Evolutionary conservation across 2,797 vertebrate species (phyloP).

Genomic region (Hydrophis major): DNA sequence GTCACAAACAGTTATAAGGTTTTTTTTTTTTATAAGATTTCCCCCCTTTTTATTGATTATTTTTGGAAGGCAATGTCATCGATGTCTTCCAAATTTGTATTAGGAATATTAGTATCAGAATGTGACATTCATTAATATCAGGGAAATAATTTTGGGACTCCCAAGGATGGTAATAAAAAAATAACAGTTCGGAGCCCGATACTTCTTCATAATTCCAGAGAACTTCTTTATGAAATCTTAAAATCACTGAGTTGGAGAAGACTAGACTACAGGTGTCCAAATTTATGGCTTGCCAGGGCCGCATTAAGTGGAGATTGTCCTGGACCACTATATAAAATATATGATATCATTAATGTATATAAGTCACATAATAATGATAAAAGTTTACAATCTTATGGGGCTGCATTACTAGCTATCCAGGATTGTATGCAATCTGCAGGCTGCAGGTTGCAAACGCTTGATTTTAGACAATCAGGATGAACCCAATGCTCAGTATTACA

Average conservation of each 20-base stretch:
- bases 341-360: not conserved
- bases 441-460: not conserved
- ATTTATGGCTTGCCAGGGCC: not conserved
- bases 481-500: not conserved
- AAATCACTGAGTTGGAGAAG: not conserved
- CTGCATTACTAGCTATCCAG: not conserved
- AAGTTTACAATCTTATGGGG: not conserved
- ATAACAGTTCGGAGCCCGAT: not conserved
- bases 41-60: not conserved
- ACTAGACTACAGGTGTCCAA: not conserved
- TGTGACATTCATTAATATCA: not conserved
- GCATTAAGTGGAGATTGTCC: not conserved
- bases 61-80: not conserved
- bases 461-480: not conserved
- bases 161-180: not conserved
- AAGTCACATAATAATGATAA: not conserved
- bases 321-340: not conserved
- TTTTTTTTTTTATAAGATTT: not conserved
- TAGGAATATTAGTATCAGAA: not conserved
- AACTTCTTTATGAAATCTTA: not conserved
- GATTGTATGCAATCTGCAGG: not conserved
- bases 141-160: not conserved
- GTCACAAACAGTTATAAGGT: not conserved
- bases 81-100: not conserved
- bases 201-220: not conserved